Base-by-base conservation (phyloP, 1,140 invertebrate genomes). In the Oscheius sp. region DNA sequence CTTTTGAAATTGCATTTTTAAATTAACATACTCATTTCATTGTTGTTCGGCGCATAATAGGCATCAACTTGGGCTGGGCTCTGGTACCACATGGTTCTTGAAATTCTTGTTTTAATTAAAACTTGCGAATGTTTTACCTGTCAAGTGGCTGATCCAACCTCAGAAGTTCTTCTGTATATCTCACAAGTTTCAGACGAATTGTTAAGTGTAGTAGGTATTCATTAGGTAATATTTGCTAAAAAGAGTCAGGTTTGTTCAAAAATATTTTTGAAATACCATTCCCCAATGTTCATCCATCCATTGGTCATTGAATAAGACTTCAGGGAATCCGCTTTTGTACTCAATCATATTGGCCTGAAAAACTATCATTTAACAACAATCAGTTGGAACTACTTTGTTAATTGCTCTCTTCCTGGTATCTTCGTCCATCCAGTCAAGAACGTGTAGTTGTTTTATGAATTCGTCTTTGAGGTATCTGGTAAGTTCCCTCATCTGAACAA, bases 371-470 rank as follows among this genome's bases (percentile, higher is more conserved):
- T 63, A 34, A 34, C 20, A 34, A 18, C 13, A 31, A 63, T 18
- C 7, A 59, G 26, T 13, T 59, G 13, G 15, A 15, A 15, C 26
- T 36, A 63, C 61, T 49, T 84, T 84, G 28, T 79, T 66, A 35
- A 81, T 81, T 34, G 83, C 83, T 23, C 79, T 63, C n/a, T 77
- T 46, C 63, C 80, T 79, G n/a, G 82, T 84, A 0, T 45, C 72
- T 45, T 76, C 76, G 58, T 82, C 82, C 83, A 84, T 84, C 82
- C 82, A 84, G 49, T 84, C 77, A 1, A 75, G 49, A 1, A 79
- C 67, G 46, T 79, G 61, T 1, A 83, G 61, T 45, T 82, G 68
- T 49, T 79, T 72, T 20, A 77, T 81, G 75, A 84, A 84, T 3
- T 82, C 76, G 13, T 73, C 35, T 66, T 82, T 80, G 0, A 84